Evolutionary conservation across 1,140 invertebrate genomes (phyloP).

Genomic region (Brachionus rotundiformis): DNA sequence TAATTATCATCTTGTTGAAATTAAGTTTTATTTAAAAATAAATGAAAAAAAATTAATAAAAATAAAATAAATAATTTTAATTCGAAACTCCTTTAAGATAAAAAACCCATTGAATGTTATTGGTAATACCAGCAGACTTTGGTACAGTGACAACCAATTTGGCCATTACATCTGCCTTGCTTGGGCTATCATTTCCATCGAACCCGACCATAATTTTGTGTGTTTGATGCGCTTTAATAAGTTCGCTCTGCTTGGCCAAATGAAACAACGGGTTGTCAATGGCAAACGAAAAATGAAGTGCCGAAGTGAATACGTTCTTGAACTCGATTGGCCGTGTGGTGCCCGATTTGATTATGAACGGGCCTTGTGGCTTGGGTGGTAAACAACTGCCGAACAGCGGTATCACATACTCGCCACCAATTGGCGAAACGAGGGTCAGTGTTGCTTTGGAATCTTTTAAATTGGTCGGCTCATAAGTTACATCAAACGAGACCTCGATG

Average conservation of each 20-base stretch:
- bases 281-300: constrained; percentile 60
- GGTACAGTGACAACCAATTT: constrained; percentile 63
- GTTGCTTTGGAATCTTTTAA: constrained; percentile 60
- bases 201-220: constrained; percentile 63
- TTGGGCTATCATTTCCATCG: constrained; percentile 60
- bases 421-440: constrained; percentile 58
- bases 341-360: constrained; percentile 61
- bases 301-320: constrained; percentile 61
- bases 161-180: constrained; percentile 62
- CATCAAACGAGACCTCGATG: constrained; percentile 61
- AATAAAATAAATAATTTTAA: background rate
- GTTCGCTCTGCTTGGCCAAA: constrained; percentile 61
- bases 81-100: constrained; percentile 61
- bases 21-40: background rate
- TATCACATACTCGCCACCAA: constrained; percentile 63
- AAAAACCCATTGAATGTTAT: constrained; percentile 62
- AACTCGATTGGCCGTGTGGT: constrained; percentile 60
- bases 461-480: constrained; percentile 63
- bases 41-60: background rate
- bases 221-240: constrained; percentile 61
- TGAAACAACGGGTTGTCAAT: constrained; percentile 64
- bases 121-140: constrained; percentile 58
- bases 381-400: constrained; percentile 62
- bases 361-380: constrained; percentile 64
- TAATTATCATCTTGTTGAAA: background rate